Conservation (phyloP, 1,140 invertebrate genomes). For the Sweltsa coloradensis region DNA sequence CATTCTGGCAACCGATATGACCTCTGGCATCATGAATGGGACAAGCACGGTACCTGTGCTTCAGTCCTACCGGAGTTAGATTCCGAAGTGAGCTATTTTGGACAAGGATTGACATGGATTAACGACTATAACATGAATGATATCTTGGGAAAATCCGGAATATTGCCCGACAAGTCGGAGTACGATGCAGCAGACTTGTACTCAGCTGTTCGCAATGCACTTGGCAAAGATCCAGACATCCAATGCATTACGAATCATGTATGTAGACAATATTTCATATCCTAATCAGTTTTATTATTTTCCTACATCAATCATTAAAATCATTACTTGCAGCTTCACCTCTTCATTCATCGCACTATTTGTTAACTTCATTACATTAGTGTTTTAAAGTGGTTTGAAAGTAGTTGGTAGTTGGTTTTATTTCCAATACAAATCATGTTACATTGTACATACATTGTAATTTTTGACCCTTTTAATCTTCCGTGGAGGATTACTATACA, state of each 20-base stretch:
- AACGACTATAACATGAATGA: constrained; percentile 47
- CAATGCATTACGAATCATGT: constrained; percentile 41
- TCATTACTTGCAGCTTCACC: too few species aligned
- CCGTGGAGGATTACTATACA: too few species aligned
- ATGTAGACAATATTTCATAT: background rate
- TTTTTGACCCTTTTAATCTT: too few species aligned
- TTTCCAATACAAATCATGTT: too few species aligned
- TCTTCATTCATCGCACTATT: too few species aligned
- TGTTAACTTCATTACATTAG: too few species aligned
- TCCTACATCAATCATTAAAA: background rate
- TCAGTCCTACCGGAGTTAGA: constrained; percentile 41
- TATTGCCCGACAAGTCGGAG: constrained; percentile 41
- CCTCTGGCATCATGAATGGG: constrained; percentile 76
- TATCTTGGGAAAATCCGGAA: constrained; percentile 39
- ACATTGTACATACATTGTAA: too few species aligned
- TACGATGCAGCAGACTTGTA: constrained; percentile 43
- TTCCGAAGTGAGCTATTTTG: constrained; percentile 60
- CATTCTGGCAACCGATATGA: constrained; percentile 24
- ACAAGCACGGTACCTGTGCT: constrained; percentile 75
- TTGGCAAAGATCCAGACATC: constrained; percentile 46
- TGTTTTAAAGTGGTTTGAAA: too few species aligned
- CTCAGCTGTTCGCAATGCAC: constrained; percentile 35
- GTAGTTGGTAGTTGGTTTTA: too few species aligned
- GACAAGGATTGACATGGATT: constrained; percentile 47
- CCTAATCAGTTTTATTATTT: background rate